These are phyloP conservation scores for Megalopta genalis DNA, from an alignment of 1,140 invertebrate genomes.

Conservation along the genomic window DNA sequence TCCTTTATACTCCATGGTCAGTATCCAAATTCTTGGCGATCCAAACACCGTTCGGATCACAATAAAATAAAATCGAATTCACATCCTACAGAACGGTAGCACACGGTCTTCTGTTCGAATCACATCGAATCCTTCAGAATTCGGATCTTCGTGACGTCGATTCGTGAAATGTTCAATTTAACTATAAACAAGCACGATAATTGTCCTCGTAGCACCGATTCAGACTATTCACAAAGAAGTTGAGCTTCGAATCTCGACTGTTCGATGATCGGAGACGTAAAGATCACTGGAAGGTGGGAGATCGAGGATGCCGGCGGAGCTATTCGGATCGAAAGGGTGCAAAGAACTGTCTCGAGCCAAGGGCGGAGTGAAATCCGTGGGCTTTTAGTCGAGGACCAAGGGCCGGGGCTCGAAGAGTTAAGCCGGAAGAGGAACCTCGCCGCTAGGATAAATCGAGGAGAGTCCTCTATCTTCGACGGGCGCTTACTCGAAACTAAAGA, in stretches of 20 bases:
- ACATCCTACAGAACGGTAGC: not conserved
- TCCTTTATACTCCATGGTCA: constrained; percentile 23
- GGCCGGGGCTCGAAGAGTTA: not conserved
- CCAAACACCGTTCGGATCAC: not conserved
- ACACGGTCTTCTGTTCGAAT: not conserved
- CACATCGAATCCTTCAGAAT: not conserved
- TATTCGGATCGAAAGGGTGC: not conserved
- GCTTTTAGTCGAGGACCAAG: not conserved
- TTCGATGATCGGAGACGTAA: no score
- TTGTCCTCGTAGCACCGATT: not conserved
- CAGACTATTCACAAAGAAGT: no score
- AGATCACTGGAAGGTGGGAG: not conserved
- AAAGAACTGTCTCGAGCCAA: not conserved
- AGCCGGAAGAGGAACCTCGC: constrained; percentile 27
- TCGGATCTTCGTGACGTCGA: not conserved
- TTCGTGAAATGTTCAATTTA: not conserved
- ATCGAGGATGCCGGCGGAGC: not conserved
- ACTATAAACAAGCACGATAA: not conserved
- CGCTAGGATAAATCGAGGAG: constrained; percentile 32
- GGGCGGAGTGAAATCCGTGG: not conserved
- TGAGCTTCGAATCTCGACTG: no score
- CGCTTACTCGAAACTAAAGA: constrained; percentile 58
- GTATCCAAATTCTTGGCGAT: not conserved
- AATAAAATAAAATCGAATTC: not conserved
- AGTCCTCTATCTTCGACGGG: constrained; percentile 55